Percentiles rank a stretch among this genome's conserved stretches.
These are phyloP conservation scores for Leptopilina myrica DNA, from an alignment of 2,888 invertebrate species.

Conservation along the genomic window DNA sequence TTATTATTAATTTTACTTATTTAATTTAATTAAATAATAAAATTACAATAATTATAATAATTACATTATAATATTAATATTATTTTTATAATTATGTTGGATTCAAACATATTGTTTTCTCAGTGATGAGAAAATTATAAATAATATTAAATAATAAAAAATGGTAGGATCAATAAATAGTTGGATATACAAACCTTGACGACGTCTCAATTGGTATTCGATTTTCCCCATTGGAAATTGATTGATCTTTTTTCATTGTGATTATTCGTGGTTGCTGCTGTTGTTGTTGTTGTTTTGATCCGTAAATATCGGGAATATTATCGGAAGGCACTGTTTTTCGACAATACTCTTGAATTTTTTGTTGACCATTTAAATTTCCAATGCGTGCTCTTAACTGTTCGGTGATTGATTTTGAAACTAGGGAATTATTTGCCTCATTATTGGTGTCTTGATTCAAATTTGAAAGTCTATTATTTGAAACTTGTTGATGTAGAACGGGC, in stretches of 20 bases:
- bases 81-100: too few species aligned
- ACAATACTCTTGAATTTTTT: conserved; percentile 23
- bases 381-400: conserved; percentile 1
- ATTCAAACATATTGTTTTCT: too few species aligned
- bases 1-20: too few species aligned
- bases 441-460: conserved; percentile 18
- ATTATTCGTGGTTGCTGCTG: conserved; percentile 70
- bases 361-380: conserved; percentile 18
- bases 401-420: conserved; percentile 2
- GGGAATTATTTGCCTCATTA: conserved; percentile 11
- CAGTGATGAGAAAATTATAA: too few species aligned
- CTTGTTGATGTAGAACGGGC: conserved; percentile 65
- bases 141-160: neutral
- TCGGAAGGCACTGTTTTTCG: conserved; percentile 44
- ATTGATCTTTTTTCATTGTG: conserved; percentile 63
- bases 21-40: too few species aligned
- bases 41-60: too few species aligned
- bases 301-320: conserved; percentile 42
- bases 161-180: too few species aligned
- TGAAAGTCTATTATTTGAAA: conserved; percentile 63
- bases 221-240: conserved; percentile 51
- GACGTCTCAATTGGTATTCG: neutral
- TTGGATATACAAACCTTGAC: conserved; percentile 1
- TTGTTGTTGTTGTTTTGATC: conserved; percentile 65
- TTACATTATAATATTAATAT: too few species aligned